A percentile compares a stretch with the other conserved stretches of the same genome.
Conservation (phyloP, 2,797 vertebrate species). For the Chromis chromis region DNA sequence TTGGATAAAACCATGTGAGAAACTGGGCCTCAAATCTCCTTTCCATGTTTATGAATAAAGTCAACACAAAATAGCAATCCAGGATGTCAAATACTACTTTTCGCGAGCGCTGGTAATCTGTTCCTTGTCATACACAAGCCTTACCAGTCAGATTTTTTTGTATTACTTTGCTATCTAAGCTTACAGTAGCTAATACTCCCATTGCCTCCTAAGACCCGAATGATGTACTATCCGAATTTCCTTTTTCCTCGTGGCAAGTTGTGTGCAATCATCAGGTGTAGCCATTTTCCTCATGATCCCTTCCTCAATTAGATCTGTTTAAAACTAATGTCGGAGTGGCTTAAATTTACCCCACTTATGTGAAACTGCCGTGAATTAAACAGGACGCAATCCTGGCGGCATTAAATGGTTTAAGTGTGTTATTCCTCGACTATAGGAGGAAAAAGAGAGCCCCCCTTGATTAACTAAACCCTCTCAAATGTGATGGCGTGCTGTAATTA, state of each 20-base stretch:
- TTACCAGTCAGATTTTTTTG: slow-evolving; percentile 74
- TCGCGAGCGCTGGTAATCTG: slow-evolving; percentile 78
- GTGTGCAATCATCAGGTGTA: slow-evolving; percentile 86
- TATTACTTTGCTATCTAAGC: slow-evolving; percentile 77
- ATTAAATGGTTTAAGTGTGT: slow-evolving; percentile 89
- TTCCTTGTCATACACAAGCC: slow-evolving; percentile 75
- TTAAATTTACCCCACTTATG: slow-evolving; percentile 86
- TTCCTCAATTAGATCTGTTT: slow-evolving; percentile 87
- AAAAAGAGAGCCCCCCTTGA: slow-evolving; percentile 84
- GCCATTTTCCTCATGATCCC: slow-evolving; percentile 80
- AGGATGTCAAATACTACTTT: slow-evolving; percentile 75
- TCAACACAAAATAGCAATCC: slow-evolving; percentile 72
- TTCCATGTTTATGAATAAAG: slow-evolving; percentile 73
- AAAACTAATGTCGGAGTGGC: slow-evolving; percentile 86
- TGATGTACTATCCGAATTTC: slow-evolving; percentile 78
- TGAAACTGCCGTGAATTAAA: slow-evolving; percentile 83
- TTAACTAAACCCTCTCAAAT: slow-evolving; percentile 90
- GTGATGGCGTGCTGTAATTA: slow-evolving; percentile 88
- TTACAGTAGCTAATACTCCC: slow-evolving; percentile 80
- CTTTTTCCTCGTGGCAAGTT: slow-evolving; percentile 74
- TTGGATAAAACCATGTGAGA: slow-evolving; percentile 58
- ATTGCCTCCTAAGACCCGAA: slow-evolving; percentile 75
- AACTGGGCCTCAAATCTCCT: slow-evolving; percentile 66
- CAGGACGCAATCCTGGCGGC: slow-evolving; percentile 82
- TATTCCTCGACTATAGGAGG: slow-evolving; percentile 85